These are phyloP conservation scores for Hippocampus barbouri DNA, from an alignment of 2,113 vertebrate species.

Conservation along the genomic window DNA sequence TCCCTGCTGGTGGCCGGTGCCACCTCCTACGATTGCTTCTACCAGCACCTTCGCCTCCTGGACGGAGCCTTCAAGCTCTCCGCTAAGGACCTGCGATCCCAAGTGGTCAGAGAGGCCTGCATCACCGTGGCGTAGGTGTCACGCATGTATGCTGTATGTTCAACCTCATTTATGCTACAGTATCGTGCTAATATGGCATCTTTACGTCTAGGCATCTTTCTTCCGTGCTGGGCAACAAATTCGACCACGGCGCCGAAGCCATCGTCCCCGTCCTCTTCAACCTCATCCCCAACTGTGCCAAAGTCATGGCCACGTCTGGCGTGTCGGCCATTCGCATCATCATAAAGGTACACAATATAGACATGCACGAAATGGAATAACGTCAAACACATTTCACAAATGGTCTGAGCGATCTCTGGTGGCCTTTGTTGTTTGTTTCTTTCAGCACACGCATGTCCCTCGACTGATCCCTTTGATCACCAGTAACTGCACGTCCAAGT, in stretches of 20 bases:
- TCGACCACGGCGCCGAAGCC: constrained; percentile 94
- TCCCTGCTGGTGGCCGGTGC: constrained; percentile 91
- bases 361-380: background rate
- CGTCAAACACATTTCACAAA: background rate
- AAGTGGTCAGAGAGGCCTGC: constrained; percentile 95
- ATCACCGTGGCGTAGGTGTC: constrained; percentile 94
- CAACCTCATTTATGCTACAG: background rate
- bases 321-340: constrained; percentile 93
- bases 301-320: constrained; percentile 94
- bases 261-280: constrained; percentile 96
- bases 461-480: constrained; percentile 95
- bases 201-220: constrained; percentile 81
- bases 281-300: constrained; percentile 95
- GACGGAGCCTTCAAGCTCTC: constrained; percentile 96
- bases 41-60: constrained; percentile 89
- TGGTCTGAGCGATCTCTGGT: background rate
- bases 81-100: constrained; percentile 93
- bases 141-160: background rate
- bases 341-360: constrained; percentile 76
- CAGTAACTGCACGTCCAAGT: constrained; percentile 96
- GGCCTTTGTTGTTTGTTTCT: constrained; percentile 1
- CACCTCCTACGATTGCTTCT: constrained; percentile 89
- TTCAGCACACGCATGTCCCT: constrained; percentile 94
- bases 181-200: background rate
- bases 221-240: constrained; percentile 90